A percentile compares a stretch with the other conserved stretches of the same genome.
Conservation (phyloP, 2,113 vertebrate genomes). For the Micronycteris hirsuta region DNA sequence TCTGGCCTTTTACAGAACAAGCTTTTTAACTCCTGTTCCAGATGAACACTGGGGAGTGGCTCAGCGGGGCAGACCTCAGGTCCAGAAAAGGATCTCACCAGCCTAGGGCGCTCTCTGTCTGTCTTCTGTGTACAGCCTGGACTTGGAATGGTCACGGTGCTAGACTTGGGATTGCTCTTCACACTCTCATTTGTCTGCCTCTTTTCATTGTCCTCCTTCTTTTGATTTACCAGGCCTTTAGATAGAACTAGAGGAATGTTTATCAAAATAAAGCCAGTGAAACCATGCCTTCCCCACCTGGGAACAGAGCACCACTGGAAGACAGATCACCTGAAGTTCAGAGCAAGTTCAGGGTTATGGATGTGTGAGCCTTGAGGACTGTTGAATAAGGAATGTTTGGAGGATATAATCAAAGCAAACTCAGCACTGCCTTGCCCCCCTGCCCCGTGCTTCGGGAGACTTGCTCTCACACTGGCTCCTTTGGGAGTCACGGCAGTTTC, state of each 20-base stretch:
- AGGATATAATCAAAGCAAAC: background rate
- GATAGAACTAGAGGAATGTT: background rate
- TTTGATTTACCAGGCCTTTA: background rate
- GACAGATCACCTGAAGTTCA: no score
- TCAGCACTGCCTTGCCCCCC: background rate
- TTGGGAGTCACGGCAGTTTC: background rate
- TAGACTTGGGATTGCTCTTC: background rate
- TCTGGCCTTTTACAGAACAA: background rate
- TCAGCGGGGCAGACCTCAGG: background rate
- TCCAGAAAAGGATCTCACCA: no score
- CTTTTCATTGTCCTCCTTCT: background rate
- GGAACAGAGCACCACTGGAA: background rate
- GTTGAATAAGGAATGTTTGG: background rate
- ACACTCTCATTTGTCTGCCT: background rate
- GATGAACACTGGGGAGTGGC: background rate
- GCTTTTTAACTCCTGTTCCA: background rate
- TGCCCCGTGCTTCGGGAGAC: background rate
- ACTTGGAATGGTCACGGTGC: background rate
- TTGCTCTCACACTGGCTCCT: background rate
- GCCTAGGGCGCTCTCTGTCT: background rate
- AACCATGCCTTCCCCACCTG: background rate
- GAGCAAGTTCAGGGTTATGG: background rate
- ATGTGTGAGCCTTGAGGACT: background rate
- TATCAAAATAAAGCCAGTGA: background rate
- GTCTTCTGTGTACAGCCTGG: background rate